These are phyloP conservation scores for Excalfactoria chinensis DNA, from an alignment of 2,113 vertebrate species.

Conservation along the genomic window DNA sequence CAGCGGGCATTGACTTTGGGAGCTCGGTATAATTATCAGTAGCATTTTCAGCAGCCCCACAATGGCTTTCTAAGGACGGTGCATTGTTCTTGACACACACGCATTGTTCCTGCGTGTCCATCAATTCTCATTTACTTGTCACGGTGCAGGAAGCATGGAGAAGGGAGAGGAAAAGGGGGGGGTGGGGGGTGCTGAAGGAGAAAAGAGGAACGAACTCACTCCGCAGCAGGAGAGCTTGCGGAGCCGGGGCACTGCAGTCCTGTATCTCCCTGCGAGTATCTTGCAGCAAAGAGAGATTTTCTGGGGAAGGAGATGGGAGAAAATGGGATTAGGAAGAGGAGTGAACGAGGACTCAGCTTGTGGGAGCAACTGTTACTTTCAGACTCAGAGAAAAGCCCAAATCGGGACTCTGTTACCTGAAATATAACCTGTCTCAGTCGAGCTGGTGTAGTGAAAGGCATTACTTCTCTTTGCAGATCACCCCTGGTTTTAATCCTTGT, in stretches of 20 bases:
- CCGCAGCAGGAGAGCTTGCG: neutral
- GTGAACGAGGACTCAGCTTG: neutral
- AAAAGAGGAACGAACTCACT: neutral
- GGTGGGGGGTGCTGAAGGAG: neutral
- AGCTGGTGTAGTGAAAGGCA: neutral
- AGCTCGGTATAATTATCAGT: conserved; percentile 36
- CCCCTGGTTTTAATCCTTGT: neutral
- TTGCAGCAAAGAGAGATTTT: neutral
- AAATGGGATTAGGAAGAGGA: neutral
- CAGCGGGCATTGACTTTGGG: conserved; percentile 37
- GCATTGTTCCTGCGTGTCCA: conserved; percentile 63
- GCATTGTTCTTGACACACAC: conserved; percentile 65
- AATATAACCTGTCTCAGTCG: neutral
- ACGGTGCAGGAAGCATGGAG: conserved; percentile 54
- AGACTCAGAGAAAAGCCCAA: neutral
- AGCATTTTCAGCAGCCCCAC: conserved; percentile 50
- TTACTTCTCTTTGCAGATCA: neutral
- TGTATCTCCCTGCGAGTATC: rapidly evolving
- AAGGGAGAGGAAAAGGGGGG: neutral
- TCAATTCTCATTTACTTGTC: conserved; percentile 78
- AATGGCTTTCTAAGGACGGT: conserved; percentile 49
- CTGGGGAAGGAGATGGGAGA: neutral
- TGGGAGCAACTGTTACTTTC: neutral
- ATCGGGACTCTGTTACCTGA: neutral
- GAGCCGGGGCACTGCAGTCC: neutral